phyloP scores from a whole-genome alignment of 2,797 vertebrate species.

The Pangasius larnaudii region DNA sequence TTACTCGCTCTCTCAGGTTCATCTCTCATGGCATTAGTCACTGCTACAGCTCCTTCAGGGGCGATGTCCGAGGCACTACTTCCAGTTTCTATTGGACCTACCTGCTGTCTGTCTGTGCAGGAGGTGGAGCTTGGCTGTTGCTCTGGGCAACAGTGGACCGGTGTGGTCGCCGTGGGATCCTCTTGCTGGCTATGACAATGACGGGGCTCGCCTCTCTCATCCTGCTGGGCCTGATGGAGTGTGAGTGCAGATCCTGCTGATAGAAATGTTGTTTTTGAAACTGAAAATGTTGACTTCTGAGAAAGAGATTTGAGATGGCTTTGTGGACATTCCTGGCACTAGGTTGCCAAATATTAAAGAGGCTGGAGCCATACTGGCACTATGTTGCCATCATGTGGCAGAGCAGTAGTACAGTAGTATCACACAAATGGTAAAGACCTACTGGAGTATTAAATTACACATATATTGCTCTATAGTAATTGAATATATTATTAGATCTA shows the following conservation, averaged over 20 bases:
- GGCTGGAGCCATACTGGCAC: background rate
- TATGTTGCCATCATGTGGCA: slow-evolving; percentile 69
- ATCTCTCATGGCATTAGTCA: slow-evolving; percentile 90
- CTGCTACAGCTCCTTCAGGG: slow-evolving; percentile 87
- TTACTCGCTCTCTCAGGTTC: slow-evolving; percentile 73
- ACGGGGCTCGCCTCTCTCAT: slow-evolving; percentile 87
- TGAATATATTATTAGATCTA: background rate
- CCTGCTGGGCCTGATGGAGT: slow-evolving; percentile 87
- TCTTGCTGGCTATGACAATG: slow-evolving; percentile 86
- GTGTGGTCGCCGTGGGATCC: slow-evolving; percentile 87
- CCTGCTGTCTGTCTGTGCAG: slow-evolving; percentile 84
- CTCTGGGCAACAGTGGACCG: slow-evolving; percentile 84
- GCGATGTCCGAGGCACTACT: slow-evolving; percentile 77
- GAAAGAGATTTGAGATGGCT: background rate
- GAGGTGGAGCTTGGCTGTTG: slow-evolving; percentile 83
- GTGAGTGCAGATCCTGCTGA: slow-evolving; percentile 70
- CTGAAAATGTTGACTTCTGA: background rate
- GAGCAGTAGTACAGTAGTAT: background rate
- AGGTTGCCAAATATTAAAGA: slow-evolving; percentile 54
- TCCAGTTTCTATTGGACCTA: slow-evolving; percentile 87
- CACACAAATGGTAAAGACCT: background rate
- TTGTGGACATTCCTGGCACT: background rate
- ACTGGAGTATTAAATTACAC: background rate
- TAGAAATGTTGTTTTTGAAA: background rate
- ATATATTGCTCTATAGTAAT: background rate